Conservation (phyloP, 2,797 vertebrate genomes). For the Xyrichtys novacula region DNA sequence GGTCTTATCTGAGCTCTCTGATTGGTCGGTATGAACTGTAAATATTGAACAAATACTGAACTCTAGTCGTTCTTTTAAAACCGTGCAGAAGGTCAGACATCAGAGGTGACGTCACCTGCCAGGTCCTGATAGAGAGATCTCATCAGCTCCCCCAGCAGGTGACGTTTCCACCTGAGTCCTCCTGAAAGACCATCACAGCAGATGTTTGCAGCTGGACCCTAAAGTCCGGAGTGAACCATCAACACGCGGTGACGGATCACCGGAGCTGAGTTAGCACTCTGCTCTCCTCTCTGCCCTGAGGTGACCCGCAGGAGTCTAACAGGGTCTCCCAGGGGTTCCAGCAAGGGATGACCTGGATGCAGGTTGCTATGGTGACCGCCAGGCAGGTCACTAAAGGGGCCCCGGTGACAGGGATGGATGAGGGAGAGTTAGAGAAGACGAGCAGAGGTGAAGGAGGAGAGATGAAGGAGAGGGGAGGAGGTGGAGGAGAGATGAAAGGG, state of each 20-base stretch:
- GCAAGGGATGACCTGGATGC: slow-evolving; percentile 32
- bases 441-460: not conserved
- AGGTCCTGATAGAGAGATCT: not conserved
- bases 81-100: no score
- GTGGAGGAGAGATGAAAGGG: slow-evolving; percentile 56
- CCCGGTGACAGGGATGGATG: slow-evolving; percentile 52
- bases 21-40: no score
- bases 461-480: slow-evolving; percentile 28
- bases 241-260: slow-evolving; percentile 32
- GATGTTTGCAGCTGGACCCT: slow-evolving; percentile 33
- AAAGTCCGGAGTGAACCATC: not conserved
- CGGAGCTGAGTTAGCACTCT: slow-evolving; percentile 49
- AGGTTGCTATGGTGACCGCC: slow-evolving; percentile 55
- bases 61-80: no score
- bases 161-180: slow-evolving; percentile 6
- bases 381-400: slow-evolving; percentile 43
- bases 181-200: slow-evolving; percentile 25
- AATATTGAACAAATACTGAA: no score
- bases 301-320: slow-evolving; percentile 58
- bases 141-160: slow-evolving; percentile 13
- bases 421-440: slow-evolving; percentile 12
- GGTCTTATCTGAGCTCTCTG: no score
- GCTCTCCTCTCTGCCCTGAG: slow-evolving; percentile 27
- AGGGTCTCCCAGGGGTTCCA: slow-evolving; percentile 32
- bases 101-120: slow-evolving; percentile 9